These are phyloP conservation scores for Chironomus tepperi DNA, from an alignment of 1,140 invertebrate genomes.

Conservation along the genomic window DNA sequence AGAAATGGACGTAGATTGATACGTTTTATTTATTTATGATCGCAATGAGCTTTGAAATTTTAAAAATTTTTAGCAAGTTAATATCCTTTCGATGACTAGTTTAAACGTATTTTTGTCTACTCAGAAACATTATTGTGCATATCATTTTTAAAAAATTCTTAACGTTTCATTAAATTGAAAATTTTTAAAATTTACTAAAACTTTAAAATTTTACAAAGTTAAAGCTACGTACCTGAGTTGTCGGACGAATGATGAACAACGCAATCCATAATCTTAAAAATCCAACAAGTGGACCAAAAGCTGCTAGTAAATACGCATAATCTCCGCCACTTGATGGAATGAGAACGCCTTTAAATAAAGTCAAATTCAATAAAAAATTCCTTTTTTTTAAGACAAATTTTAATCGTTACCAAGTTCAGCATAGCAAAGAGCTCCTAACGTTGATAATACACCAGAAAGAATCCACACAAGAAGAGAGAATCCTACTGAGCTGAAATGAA, in stretches of 20 bases:
- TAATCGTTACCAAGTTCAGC: conserved; percentile 66
- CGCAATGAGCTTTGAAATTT: too few relatives aligned
- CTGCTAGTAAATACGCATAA: conserved; percentile 77
- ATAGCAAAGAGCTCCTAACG: conserved; percentile 70
- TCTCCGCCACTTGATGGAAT: conserved; percentile 78
- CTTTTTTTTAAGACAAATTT: background rate
- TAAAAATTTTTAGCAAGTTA: too few relatives aligned
- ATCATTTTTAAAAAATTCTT: too few relatives aligned
- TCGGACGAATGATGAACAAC: conserved; percentile 72
- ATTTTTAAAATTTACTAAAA: background rate
- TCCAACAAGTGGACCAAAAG: conserved; percentile 80
- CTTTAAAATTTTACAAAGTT: background rate
- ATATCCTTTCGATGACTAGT: too few relatives aligned
- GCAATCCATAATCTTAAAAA: conserved; percentile 85
- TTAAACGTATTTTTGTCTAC: too few relatives aligned
- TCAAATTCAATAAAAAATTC: background rate
- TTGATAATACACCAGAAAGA: conserved; percentile 62
- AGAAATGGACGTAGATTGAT: too few relatives aligned
- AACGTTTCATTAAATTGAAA: too few relatives aligned
- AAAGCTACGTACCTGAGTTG: conserved; percentile 43
- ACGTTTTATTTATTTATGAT: too few relatives aligned
- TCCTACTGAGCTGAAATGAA: conserved; percentile 49
- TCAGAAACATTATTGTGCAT: too few relatives aligned
- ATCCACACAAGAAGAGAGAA: conserved; percentile 65
- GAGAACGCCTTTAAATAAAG: conserved; percentile 34